A percentile compares a stretch with the other conserved stretches of the same genome.
phyloP scores from a whole-genome alignment of 2,797 vertebrate species.

The Mormyrus hasselquistii region DNA sequence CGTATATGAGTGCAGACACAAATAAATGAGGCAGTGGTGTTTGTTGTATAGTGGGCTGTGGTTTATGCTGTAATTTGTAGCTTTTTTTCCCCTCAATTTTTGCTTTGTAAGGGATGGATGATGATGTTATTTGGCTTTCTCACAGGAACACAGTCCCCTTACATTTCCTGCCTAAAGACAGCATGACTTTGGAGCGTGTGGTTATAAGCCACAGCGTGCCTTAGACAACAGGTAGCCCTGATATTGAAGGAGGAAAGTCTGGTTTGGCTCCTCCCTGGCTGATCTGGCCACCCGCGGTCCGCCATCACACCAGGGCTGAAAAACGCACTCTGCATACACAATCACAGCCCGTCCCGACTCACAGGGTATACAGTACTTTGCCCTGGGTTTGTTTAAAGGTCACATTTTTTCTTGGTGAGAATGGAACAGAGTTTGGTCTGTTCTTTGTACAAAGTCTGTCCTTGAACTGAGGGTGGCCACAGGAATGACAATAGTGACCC shows the following conservation, averaged over 20 bases:
- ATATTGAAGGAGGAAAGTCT: not conserved
- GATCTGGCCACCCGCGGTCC: not conserved
- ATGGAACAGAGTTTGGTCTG: conserved; percentile 5
- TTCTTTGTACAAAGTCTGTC: conserved; percentile 6
- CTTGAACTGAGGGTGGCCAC: not conserved
- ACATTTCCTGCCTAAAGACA: not conserved
- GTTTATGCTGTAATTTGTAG: not conserved
- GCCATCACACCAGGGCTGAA: not conserved
- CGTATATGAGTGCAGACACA: not conserved
- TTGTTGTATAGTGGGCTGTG: not conserved
- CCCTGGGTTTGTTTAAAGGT: conserved; percentile 10
- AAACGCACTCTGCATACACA: not conserved
- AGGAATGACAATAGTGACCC: not conserved
- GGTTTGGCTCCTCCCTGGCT: not conserved
- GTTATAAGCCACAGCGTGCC: not conserved
- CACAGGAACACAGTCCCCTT: not conserved
- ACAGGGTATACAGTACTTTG: not conserved
- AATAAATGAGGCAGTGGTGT: not conserved
- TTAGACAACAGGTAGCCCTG: not conserved
- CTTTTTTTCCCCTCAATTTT: not conserved
- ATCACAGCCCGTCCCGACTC: not conserved
- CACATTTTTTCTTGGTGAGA: conserved; percentile 4
- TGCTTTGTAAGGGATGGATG: not conserved
- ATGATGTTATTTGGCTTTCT: not conserved
- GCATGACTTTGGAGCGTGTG: not conserved